Conservation (phyloP, 2,888 invertebrate species). For the Listrodromus nycthemerus region DNA sequence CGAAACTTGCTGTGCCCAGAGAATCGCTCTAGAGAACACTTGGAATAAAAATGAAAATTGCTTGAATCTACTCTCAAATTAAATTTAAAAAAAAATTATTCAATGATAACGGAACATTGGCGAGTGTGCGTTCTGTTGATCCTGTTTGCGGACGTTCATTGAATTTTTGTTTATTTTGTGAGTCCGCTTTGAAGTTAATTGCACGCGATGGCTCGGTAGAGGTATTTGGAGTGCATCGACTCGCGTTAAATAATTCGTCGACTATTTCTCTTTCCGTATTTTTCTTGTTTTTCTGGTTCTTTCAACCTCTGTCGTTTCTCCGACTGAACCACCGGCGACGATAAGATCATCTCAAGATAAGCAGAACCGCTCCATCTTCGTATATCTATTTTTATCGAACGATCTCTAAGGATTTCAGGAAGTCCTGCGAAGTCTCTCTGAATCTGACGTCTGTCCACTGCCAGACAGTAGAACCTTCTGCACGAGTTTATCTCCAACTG, state of each 20-base stretch:
- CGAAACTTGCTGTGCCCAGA: too few relatives aligned
- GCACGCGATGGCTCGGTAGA: conserved; percentile 52
- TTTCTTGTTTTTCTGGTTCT: conserved; percentile 36
- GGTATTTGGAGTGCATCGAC: conserved; percentile 51
- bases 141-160: conserved; percentile 11
- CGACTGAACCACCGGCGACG: conserved; percentile 9
- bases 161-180: conserved; percentile 17
- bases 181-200: conserved; percentile 40
- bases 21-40: too few relatives aligned
- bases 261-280: conserved; percentile 6
- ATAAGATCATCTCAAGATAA: conserved; percentile 37
- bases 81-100: not conserved
- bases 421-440: conserved; percentile 13
- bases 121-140: conserved; percentile 5
- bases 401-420: conserved; percentile 7
- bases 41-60: too few relatives aligned
- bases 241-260: conserved; percentile 44
- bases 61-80: not conserved
- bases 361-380: conserved; percentile 39
- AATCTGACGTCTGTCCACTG: conserved; percentile 3
- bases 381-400: conserved; percentile 35
- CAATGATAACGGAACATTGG: not conserved
- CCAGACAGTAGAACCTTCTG: conserved; percentile 6
- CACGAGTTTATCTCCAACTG: conserved; percentile 6
- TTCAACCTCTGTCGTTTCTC: not conserved